Evolutionary conservation across 1,140 invertebrate species (phyloP).

Genomic region (Trichonephila clavipes): DNA sequence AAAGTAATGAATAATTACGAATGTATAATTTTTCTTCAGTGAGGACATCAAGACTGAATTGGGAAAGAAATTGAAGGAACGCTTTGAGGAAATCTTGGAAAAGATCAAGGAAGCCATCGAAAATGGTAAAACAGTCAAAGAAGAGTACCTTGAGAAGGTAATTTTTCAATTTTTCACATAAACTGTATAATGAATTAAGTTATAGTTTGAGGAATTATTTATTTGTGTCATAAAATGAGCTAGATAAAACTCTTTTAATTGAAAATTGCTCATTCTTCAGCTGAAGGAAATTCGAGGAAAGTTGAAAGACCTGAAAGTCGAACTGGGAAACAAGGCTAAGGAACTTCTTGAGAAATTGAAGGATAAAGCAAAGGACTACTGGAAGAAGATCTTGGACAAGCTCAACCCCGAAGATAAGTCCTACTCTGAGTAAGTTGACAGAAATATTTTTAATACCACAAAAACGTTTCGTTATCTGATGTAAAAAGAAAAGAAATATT

Average conservation of each 20-base stretch:
- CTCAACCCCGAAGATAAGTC: background rate
- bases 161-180: background rate
- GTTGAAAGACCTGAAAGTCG: conserved; percentile 36
- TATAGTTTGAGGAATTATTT: too few relatives aligned
- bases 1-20: background rate
- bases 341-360: conserved; percentile 43
- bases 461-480: background rate
- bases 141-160: conserved; percentile 24
- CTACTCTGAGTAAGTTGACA: background rate
- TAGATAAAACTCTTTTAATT: background rate
- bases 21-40: background rate
- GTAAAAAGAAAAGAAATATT: background rate
- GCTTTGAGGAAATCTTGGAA: conserved; percentile 56
- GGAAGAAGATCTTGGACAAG: conserved; percentile 44
- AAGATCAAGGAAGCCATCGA: conserved; percentile 66
- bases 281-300: conserved; percentile 26
- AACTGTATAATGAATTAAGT: too few relatives aligned
- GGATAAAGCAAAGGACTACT: conserved; percentile 55
- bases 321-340: background rate
- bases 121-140: conserved; percentile 49
- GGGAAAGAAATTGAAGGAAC: conserved; percentile 51
- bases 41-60: conserved; percentile 57
- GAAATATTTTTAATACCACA: background rate
- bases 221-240: too few relatives aligned
- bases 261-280: background rate